A percentile compares a stretch with the other conserved stretches of the same genome.
These are phyloP conservation scores for Acridotheres tristis DNA, from an alignment of 2,797 vertebrate genomes.

Conservation along the genomic window DNA sequence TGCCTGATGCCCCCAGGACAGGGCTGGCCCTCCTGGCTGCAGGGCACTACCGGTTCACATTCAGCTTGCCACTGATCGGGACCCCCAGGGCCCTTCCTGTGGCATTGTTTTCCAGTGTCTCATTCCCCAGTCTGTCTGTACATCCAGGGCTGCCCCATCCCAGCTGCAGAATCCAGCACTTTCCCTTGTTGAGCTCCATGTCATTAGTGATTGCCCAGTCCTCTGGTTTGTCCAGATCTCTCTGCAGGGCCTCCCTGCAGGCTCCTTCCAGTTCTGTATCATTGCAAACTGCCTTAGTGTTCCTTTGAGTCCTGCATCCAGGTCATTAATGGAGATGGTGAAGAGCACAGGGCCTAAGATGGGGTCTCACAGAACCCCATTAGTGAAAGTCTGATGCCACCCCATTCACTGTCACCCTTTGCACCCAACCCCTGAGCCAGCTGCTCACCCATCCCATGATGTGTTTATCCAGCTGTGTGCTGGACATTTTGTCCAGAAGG, in stretches of 20 bases:
- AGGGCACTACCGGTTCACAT: background rate
- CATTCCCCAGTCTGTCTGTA: background rate
- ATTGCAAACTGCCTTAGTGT: background rate
- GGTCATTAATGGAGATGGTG: background rate
- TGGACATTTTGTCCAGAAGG: background rate
- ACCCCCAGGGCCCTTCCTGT: background rate
- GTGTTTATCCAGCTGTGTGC: background rate
- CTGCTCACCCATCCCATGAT: background rate
- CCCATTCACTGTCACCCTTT: too few species aligned
- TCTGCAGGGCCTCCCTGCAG: background rate
- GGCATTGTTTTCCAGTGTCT: background rate
- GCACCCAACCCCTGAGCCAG: fast-evolving
- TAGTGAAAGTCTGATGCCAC: background rate
- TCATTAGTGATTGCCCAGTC: background rate
- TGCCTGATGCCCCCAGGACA: background rate
- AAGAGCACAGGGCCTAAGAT: background rate
- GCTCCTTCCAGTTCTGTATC: background rate
- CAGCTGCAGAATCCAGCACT: background rate
- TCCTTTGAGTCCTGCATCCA: background rate
- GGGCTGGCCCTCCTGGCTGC: background rate
- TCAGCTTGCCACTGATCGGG: background rate
- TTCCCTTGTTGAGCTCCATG: background rate
- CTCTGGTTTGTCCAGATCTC: background rate
- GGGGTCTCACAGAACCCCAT: background rate
- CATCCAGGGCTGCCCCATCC: background rate